A percentile compares a stretch with the other conserved stretches of the same genome.
phyloP scores from a whole-genome alignment of 2,113 vertebrate species.

The Dipodomys merriami region DNA sequence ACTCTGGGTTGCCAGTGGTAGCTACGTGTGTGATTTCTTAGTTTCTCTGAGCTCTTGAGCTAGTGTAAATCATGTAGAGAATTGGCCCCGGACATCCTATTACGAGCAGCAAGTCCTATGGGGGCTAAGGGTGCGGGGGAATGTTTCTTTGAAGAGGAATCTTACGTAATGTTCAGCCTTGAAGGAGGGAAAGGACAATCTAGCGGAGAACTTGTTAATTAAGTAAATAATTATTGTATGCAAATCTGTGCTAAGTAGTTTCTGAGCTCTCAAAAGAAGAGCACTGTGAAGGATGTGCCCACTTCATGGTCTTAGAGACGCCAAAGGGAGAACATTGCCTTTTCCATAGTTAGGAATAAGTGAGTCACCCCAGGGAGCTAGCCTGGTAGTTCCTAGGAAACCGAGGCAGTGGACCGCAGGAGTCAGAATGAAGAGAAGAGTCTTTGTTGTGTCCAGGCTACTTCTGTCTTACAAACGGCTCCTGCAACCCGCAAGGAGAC shows the following conservation, averaged over 20 bases:
- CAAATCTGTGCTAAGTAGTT: slow-evolving; percentile 48
- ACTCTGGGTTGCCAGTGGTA: not conserved
- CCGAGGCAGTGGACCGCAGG: not conserved
- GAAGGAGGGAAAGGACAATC: slow-evolving; percentile 42
- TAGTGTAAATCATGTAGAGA: slow-evolving; percentile 51
- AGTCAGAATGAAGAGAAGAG: not conserved
- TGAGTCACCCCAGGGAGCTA: not conserved
- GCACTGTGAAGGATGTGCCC: not conserved
- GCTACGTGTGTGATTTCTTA: not conserved
- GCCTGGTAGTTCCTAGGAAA: not conserved
- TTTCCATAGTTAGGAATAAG: not conserved
- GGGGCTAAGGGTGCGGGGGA: not conserved
- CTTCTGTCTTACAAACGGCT: not conserved
- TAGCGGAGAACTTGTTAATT: slow-evolving; percentile 57
- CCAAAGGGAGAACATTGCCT: slow-evolving; percentile 2
- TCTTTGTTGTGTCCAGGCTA: not conserved
- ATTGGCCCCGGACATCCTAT: not conserved
- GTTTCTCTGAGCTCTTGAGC: not conserved
- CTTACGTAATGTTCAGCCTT: slow-evolving; percentile 63
- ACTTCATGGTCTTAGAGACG: slow-evolving; percentile 7
- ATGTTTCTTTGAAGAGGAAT: slow-evolving; percentile 47
- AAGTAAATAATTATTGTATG: slow-evolving; percentile 71
- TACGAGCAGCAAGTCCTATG: not conserved
- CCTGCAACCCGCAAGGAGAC: not conserved
- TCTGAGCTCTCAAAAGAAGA: slow-evolving; percentile 44